A percentile compares a stretch with the other conserved stretches of the same genome.
Conservation (phyloP, 2,797 vertebrate genomes). For the Threskiornis aethiopicus region DNA sequence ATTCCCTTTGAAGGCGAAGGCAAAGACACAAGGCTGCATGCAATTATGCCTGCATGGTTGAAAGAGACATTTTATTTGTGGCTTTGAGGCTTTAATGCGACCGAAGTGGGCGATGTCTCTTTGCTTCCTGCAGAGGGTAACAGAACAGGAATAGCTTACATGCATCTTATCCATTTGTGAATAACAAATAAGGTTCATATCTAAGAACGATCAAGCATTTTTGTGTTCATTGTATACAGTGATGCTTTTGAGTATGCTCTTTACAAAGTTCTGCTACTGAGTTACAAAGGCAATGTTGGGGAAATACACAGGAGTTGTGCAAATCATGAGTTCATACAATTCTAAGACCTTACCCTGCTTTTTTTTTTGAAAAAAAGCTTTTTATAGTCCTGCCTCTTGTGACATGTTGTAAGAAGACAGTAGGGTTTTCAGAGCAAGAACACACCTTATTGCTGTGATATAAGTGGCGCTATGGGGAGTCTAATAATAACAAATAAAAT, state of each 20-base stretch:
- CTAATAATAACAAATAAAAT: background rate
- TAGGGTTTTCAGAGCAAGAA: slow-evolving; percentile 4
- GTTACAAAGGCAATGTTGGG: background rate
- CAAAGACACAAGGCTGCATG: background rate
- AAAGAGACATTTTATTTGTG: background rate
- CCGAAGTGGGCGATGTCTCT: background rate
- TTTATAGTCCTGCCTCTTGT: background rate
- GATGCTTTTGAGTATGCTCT: background rate
- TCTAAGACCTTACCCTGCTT: background rate
- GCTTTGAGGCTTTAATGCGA: background rate
- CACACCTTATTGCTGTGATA: background rate
- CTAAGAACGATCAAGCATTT: background rate
- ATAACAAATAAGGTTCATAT: background rate
- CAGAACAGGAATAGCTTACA: background rate
- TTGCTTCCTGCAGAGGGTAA: background rate
- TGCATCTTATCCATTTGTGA: background rate
- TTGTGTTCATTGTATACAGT: background rate
- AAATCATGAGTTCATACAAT: background rate
- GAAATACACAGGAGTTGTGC: background rate
- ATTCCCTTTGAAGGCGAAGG: background rate
- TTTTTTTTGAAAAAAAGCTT: background rate
- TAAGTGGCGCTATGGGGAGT: background rate
- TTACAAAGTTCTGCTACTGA: background rate
- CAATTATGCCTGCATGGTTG: background rate
- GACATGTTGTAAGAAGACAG: background rate